Conservation (phyloP, 1,140 invertebrate genomes). For the Bombus huntii region DNA sequence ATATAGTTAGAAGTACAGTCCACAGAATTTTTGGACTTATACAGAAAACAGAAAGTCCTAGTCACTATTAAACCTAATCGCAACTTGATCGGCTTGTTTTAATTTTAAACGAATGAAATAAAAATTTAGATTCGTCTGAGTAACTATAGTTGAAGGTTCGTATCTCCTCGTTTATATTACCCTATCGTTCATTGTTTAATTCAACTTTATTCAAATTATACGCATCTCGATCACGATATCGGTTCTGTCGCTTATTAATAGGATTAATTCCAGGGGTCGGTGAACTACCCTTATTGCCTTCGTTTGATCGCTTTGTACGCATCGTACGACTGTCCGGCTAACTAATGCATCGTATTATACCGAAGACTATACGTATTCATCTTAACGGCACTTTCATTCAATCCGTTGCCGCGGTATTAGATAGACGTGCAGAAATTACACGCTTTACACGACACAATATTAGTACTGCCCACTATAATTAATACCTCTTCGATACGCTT, state of each 20-base stretch:
- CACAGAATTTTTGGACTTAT: too few relatives aligned
- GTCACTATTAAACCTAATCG: too few relatives aligned
- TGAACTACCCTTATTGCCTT: constrained; percentile 62
- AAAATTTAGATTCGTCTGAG: neutral
- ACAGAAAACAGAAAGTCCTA: too few relatives aligned
- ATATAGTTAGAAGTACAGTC: too few relatives aligned
- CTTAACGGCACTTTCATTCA: constrained; percentile 71
- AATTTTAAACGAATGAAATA: neutral
- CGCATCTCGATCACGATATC: constrained; percentile 35
- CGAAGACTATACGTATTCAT: constrained; percentile 65
- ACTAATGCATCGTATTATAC: constrained; percentile 68
- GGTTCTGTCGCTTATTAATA: constrained; percentile 57
- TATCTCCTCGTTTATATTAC: neutral
- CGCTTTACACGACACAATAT: constrained; percentile 63
- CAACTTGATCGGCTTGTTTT: too few relatives aligned
- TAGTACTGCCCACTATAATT: constrained; percentile 63
- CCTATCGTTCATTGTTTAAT: neutral
- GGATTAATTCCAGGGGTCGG: constrained; percentile 59
- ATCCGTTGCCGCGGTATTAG: constrained; percentile 61
- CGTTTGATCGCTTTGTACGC: constrained; percentile 63
- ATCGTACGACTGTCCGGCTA: constrained; percentile 62
- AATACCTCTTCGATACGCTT: constrained; percentile 56
- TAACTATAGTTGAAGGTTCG: neutral
- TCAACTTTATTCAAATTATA: neutral
- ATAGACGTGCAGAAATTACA: constrained; percentile 65